Conservation (phyloP, 2,888 invertebrate species). For the Lypha dubia region DNA sequence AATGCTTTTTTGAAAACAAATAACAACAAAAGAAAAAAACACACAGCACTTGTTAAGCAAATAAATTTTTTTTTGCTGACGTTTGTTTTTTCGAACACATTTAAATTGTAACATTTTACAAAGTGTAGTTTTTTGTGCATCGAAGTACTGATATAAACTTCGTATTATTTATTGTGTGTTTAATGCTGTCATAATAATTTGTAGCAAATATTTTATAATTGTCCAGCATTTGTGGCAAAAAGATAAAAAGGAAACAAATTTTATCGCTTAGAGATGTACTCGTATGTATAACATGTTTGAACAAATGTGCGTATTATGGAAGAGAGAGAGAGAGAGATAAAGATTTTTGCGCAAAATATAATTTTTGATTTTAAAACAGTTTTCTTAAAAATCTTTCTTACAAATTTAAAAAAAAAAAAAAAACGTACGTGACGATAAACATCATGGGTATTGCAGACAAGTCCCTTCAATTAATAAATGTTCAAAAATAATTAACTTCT, state of each 20-base stretch:
- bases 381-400: no score
- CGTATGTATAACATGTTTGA: neutral
- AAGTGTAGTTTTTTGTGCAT: conserved; percentile 48
- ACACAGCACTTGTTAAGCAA: conserved; percentile 43
- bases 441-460: no score
- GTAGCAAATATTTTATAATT: conserved; percentile 50
- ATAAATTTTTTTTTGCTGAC: conserved; percentile 18
- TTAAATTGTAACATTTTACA: conserved; percentile 51
- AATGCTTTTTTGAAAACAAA: conserved; percentile 26
- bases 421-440: no score
- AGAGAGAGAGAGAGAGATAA: no score
- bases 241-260: neutral
- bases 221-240: conserved; percentile 14
- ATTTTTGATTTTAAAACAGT: no score
- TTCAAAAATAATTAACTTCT: no score
- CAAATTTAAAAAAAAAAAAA: no score
- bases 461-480: no score
- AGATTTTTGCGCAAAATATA: no score
- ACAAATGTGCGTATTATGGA: neutral
- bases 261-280: no score
- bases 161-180: conserved; percentile 51
- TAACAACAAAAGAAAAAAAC: no score
- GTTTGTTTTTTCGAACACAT: conserved; percentile 18
- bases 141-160: neutral
- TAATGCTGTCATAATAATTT: conserved; percentile 67